Evolutionary conservation across 2,888 invertebrate genomes (phyloP).

Genomic region (Spilarctia lutea): DNA sequence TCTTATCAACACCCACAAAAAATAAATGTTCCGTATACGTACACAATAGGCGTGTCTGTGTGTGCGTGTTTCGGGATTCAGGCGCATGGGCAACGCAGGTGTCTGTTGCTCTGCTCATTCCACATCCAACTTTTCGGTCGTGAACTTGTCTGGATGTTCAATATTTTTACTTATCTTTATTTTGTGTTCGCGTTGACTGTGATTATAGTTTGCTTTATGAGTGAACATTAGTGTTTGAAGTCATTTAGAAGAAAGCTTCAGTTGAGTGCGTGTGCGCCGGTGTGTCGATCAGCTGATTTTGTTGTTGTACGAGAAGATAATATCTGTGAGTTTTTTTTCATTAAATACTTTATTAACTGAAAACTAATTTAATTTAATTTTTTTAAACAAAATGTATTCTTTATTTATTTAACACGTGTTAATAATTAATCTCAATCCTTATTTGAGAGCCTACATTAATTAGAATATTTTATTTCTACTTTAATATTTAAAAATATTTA

Average conservation of each 20-base stretch:
- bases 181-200: neutral
- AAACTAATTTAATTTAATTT: neutral
- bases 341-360: too few species aligned
- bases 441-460: neutral
- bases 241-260: neutral
- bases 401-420: neutral
- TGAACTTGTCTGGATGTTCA: constrained; percentile 19
- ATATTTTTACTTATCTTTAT: constrained; percentile 7
- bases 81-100: constrained; percentile 29
- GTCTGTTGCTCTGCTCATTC: constrained; percentile 34
- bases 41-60: constrained; percentile 16
- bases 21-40: constrained; percentile 2
- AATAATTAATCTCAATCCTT: neutral
- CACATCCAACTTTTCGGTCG: constrained; percentile 31
- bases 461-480: too few species aligned
- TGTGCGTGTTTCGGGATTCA: constrained; percentile 40
- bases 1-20: constrained; percentile 32
- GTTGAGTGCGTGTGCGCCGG: constrained; percentile 1
- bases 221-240: neutral
- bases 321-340: constrained; percentile 11
- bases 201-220: neutral
- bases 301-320: neutral
- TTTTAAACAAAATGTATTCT: neutral
- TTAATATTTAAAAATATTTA: too few species aligned
- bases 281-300: constrained; percentile 15